Conservation (phyloP, 1,140 invertebrate genomes). For the Brachionus angularis region DNA sequence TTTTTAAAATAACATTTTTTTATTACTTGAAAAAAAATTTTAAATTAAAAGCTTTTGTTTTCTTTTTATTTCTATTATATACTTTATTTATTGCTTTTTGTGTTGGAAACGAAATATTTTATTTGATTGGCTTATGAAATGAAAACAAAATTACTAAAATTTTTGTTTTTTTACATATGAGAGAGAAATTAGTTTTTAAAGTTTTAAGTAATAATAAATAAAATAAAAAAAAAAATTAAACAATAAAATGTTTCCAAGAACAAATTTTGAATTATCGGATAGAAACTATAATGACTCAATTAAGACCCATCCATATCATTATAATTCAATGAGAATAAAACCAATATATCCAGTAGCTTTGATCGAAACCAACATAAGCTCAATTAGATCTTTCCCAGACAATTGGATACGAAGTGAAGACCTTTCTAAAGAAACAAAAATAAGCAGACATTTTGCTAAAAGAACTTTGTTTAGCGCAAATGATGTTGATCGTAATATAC, state of each 20-base stretch:
- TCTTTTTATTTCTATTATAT: too few species aligned
- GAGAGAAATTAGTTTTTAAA: too few species aligned
- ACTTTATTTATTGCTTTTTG: too few species aligned
- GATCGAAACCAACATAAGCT: conserved; percentile 20
- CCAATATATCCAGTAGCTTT: conserved; percentile 3
- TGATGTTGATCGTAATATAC: background rate
- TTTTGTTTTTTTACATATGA: too few species aligned
- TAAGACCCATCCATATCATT: conserved; percentile 2
- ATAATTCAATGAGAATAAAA: conserved; percentile 4
- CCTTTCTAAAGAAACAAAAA: background rate
- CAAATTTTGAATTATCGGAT: conserved; percentile 19
- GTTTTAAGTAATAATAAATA: too few species aligned
- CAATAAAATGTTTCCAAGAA: conserved; percentile 13
- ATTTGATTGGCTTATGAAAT: too few species aligned
- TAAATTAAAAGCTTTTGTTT: too few species aligned
- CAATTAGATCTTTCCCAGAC: background rate
- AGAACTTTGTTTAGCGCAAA: conserved; percentile 1
- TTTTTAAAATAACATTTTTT: too few species aligned
- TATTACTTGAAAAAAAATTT: too few species aligned
- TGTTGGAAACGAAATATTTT: too few species aligned
- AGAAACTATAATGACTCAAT: conserved; percentile 20
- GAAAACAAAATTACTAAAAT: too few species aligned
- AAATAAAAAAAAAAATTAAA: too few species aligned
- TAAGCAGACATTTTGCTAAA: conserved; percentile 13
- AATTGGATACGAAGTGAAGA: background rate